Base-by-base conservation (phyloP, 2,797 vertebrate species). In the Helicolenus hilgendorfi region DNA sequence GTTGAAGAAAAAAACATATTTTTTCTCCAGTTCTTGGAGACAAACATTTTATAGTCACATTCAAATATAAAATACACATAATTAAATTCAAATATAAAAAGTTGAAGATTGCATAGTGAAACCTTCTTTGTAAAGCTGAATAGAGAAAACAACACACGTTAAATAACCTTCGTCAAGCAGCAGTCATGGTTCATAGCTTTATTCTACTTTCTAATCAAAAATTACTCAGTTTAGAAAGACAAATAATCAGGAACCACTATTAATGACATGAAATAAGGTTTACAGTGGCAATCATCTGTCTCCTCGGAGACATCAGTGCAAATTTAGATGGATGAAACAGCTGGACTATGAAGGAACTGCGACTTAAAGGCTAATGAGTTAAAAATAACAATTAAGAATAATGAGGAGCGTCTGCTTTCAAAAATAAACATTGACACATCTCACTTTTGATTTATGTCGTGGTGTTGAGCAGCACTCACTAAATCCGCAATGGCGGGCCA, bases 371-470 rank as follows among this genome's bases (percentile, higher is more conserved):
- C 77, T 80, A 84, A 91, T 71, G 35, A 81, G 53, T 33, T 7
- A 85, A 41, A 41, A 80, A 55, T 58, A 71, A 63, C 63, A 77
- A 83, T 85, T 55, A 72, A 49, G 20, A 38, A 7, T 26, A 29
- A 69, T 36, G 81, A 70, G 59, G 38, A 75, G 58, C 38, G 4
- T 62, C 64, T 56, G 58, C 45, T 69, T 55, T 35, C 35, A 70
- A 75, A 84, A 84, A 84, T 41, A 94, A 85, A 89, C 69, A 74
- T 60, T 71, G 65, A 67, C 76, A 85, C 53, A 4, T 72, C 71
- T 91, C 83, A 86, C 75, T 87, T 86, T 74, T 80, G 59, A 89
- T 94, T 90, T 63, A 70, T 20, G 18, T 11, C 81, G 79, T 73
- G 63, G 75, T 76, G 76, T 62, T 27, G 64, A 38, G 60, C 15